A percentile compares a stretch with the other conserved stretches of the same genome.
Conservation (phyloP, 2,888 invertebrate species). For the Cheilosia impressa region DNA sequence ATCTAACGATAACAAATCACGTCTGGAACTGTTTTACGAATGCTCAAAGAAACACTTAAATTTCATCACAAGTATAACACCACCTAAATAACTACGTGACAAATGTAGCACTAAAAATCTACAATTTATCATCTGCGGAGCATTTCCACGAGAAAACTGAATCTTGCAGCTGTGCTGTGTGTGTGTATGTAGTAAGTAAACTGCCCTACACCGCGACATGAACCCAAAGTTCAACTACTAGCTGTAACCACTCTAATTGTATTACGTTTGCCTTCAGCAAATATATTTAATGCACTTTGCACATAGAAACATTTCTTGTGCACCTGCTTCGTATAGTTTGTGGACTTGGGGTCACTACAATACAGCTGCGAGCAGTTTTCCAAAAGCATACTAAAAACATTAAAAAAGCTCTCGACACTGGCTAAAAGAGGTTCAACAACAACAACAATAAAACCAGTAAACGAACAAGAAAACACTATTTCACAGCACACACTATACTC, state of each 20-base stretch:
- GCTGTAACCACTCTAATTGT: conserved; percentile 58
- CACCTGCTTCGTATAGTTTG: conserved; percentile 30
- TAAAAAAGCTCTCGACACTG: conserved; percentile 38
- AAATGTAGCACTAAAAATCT: conserved; percentile 27
- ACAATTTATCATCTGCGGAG: conserved; percentile 32
- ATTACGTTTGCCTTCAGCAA: conserved; percentile 58
- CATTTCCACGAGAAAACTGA: conserved; percentile 14
- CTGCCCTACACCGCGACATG: conserved; percentile 27
- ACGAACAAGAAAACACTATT: conserved; percentile 9
- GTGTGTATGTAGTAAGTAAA: conserved; percentile 18
- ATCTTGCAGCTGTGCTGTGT: conserved; percentile 37
- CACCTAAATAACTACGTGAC: conserved; percentile 42
- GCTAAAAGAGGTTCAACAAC: conserved; percentile 26
- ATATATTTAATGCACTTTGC: conserved; percentile 45
- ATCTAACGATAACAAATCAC: conserved; percentile 21
- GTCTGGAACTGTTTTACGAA: conserved; percentile 1
- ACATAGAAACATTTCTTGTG: conserved; percentile 37
- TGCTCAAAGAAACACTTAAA: conserved; percentile 28
- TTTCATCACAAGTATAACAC: conserved; percentile 33
- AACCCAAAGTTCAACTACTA: conserved; percentile 54
- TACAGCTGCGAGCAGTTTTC: conserved; percentile 36
- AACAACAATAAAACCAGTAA: conserved; percentile 52
- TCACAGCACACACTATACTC: neutral
- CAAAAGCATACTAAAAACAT: conserved; percentile 29
- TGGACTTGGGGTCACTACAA: neutral